Conservation (phyloP, 1,140 invertebrate genomes). For the Drosophila tropicalis region DNA sequence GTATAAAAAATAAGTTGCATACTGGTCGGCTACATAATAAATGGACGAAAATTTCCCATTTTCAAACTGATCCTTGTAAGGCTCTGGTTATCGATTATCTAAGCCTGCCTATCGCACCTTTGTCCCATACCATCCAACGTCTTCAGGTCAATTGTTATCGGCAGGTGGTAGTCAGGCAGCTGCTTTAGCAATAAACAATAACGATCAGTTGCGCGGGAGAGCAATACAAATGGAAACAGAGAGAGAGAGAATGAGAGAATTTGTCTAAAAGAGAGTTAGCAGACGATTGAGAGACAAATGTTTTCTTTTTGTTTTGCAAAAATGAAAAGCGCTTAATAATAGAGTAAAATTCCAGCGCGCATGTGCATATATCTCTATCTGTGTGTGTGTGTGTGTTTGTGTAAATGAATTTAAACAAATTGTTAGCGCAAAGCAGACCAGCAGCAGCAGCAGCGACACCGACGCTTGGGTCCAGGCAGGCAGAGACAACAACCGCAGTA, state of each 20-base stretch:
- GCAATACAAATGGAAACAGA: slow-evolving; percentile 1
- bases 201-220: neutral
- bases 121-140: neutral
- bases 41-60: neutral
- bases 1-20: too few species aligned
- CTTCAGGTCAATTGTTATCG: slow-evolving; percentile 23
- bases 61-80: neutral
- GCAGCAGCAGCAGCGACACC: neutral
- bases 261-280: slow-evolving; percentile 15
- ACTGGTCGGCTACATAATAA: neutral
- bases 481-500: slow-evolving; percentile 14
- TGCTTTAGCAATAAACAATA: slow-evolving; percentile 40
- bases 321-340: slow-evolving; percentile 57
- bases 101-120: slow-evolving; percentile 27
- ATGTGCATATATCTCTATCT: neutral
- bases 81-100: slow-evolving; percentile 1
- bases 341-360: slow-evolving; percentile 65
- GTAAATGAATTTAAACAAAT: slow-evolving; percentile 60
- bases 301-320: slow-evolving; percentile 20
- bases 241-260: slow-evolving; percentile 18
- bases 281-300: neutral
- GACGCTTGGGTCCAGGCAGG: neutral
- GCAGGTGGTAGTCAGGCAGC: slow-evolving; percentile 64
- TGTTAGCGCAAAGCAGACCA: slow-evolving; percentile 41
- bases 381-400: slow-evolving; percentile 41